Base-by-base conservation (phyloP, 64 coral and sea anemone species). In the Actinia tenebrosa region DNA sequence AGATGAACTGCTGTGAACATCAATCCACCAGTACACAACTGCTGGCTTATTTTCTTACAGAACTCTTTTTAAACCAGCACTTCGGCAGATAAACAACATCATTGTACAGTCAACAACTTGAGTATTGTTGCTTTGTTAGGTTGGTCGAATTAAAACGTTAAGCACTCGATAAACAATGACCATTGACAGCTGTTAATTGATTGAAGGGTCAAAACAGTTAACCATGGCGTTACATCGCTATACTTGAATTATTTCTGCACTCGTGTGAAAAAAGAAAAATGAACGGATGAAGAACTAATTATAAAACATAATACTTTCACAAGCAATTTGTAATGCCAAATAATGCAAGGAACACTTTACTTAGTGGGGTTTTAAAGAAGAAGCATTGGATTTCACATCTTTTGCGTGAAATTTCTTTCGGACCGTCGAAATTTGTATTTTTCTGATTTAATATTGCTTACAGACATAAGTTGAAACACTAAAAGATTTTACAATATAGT, bases 231-330 rank as follows among this genome's bases (percentile, higher is more conserved):
- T 69, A 69, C 64, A 69, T 8, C 4, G 64, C 22, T 69, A 23
- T 69, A 69, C 64, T 69, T 25, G 7, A 25, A 69, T 69, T 69
- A 69, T 69, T 69, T 69, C 64, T 69, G 64, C 64, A 69, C n/a
- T 69, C 64, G 64, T 69, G 64, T 20, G 64, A 23, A 22, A 23
- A 69, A 69, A n/a, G 22, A 69, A 1, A 23, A 20, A 64, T 37
- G 30, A 37, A 37, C 30, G 30, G 30, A 37, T 37, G 30, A 50
- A 50, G 47, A 4, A 50, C 47, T 50, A 50, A 50, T 50, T 50
- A 50, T 50, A 50, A 50, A 50, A 50, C 47, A 50, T 37, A 37
- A 37, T 50, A 50, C 47, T 50, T 50, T 50, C 47, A 50, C 47
- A 50, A 50, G 47, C 47, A 50, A 50, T 50, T 50, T 8, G 47